These are phyloP conservation scores for Linyphia triangularis DNA, from an alignment of 2,888 invertebrate genomes.

Conservation along the genomic window DNA sequence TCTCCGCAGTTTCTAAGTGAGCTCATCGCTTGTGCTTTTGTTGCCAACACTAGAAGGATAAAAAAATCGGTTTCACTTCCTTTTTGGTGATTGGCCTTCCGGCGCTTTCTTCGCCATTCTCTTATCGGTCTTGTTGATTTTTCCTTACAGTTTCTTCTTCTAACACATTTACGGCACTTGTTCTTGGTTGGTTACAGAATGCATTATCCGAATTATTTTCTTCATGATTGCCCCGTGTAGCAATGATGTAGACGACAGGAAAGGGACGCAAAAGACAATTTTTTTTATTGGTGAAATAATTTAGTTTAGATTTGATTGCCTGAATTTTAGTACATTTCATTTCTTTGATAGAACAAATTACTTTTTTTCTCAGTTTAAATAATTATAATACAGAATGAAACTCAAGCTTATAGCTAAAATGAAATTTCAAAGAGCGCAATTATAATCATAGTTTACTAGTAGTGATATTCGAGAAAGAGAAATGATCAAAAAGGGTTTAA, in stretches of 20 bases:
- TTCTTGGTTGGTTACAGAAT: conserved; percentile 8
- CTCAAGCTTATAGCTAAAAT: no score
- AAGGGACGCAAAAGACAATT: not conserved
- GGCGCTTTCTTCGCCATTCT: not conserved
- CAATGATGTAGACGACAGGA: not conserved
- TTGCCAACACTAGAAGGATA: conserved; percentile 23
- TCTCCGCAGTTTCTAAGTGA: conserved; percentile 43
- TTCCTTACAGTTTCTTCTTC: conserved; percentile 19
- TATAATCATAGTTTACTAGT: no score
- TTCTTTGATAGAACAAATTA: no score
- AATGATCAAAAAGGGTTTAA: no score
- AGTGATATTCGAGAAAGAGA: no score
- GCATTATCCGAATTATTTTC: conserved; percentile 41
- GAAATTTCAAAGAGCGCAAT: no score
- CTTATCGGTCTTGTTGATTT: conserved; percentile 4
- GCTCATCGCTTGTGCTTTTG: conserved; percentile 46
- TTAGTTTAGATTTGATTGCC: no score
- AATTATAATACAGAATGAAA: no score
- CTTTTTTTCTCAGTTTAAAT: no score
- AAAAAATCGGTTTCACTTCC: conserved; percentile 39
- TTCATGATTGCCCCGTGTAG: not conserved
- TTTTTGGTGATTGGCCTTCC: conserved; percentile 61
- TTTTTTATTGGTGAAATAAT: no score
- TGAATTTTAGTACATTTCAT: no score
- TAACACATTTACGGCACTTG: conserved; percentile 37